phyloP scores from a whole-genome alignment of 1,140 invertebrate species.

The Mylabris phalerata region DNA sequence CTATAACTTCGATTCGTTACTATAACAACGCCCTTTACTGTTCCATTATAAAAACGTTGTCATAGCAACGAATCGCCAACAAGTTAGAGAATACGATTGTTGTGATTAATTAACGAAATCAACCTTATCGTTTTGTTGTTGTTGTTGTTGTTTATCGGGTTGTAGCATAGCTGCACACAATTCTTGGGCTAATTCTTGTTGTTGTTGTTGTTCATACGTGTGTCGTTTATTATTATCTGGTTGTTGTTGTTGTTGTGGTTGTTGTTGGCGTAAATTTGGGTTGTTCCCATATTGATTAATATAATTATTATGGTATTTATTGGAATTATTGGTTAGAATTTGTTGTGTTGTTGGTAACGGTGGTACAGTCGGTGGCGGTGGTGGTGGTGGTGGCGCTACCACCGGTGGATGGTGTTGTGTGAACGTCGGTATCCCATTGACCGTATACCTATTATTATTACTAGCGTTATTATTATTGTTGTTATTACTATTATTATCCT shows the following conservation, averaged over 20 bases:
- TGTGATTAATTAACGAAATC: neutral
- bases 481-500: conserved; percentile 26
- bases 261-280: conserved; percentile 22
- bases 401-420: conserved; percentile 37
- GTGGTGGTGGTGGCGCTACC: too few species aligned
- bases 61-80: too few species aligned
- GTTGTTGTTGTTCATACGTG: conserved; percentile 33
- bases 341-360: conserved; percentile 34
- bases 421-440: conserved; percentile 39
- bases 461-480: conserved; percentile 20
- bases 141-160: conserved; percentile 16
- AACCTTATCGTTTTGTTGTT: conserved; percentile 10
- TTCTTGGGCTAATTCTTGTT: conserved; percentile 36
- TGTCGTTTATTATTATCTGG: conserved; percentile 27
- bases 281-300: conserved; percentile 33
- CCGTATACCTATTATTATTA: conserved; percentile 33
- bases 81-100: neutral
- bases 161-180: conserved; percentile 37
- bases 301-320: conserved; percentile 36
- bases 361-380: neutral
- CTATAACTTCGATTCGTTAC: too few species aligned
- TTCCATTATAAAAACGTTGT: too few species aligned
- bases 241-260: conserved; percentile 5
- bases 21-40: too few species aligned
- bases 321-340: conserved; percentile 23